Conservation (phyloP, 2,797 vertebrate species). For the Potorous gilbertii region DNA sequence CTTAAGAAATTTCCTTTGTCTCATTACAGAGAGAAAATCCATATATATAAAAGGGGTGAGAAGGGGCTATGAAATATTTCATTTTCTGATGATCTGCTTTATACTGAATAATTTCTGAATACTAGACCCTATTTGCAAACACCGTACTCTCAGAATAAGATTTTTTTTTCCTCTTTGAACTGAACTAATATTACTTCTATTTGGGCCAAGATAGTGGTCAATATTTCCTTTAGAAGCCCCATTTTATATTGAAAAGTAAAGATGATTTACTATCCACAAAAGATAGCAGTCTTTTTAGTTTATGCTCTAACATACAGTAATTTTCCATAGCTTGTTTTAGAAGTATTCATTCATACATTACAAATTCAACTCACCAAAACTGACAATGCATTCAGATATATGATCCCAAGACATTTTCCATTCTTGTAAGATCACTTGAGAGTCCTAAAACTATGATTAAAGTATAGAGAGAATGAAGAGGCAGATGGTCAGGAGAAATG, state of each 20-base stretch:
- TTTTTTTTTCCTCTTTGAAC: not conserved
- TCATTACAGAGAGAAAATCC: not conserved
- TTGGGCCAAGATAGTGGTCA: not conserved
- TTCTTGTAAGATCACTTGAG: conserved; percentile 32
- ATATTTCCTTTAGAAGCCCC: not conserved
- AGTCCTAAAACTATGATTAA: not conserved
- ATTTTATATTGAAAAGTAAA: not conserved
- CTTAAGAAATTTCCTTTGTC: conserved; percentile 1
- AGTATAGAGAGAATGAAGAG: conserved; percentile 12
- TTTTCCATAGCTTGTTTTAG: not conserved
- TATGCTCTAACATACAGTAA: not conserved
- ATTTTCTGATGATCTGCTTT: conserved; percentile 10
- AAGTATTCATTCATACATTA: not conserved
- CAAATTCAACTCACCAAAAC: conserved; percentile 51
- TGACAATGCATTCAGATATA: conserved; percentile 10
- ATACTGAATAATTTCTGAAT: not conserved
- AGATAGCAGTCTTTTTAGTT: not conserved
- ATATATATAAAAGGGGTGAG: not conserved
- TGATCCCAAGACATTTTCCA: not conserved
- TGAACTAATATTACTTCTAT: not conserved
- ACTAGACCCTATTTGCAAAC: not conserved
- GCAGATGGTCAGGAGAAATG: conserved; percentile 5
- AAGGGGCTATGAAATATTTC: not conserved
- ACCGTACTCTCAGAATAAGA: not conserved
- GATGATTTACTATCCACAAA: not conserved